Conservation (phyloP, 2,888 invertebrate genomes). For the Arrhopalites spinosus region DNA sequence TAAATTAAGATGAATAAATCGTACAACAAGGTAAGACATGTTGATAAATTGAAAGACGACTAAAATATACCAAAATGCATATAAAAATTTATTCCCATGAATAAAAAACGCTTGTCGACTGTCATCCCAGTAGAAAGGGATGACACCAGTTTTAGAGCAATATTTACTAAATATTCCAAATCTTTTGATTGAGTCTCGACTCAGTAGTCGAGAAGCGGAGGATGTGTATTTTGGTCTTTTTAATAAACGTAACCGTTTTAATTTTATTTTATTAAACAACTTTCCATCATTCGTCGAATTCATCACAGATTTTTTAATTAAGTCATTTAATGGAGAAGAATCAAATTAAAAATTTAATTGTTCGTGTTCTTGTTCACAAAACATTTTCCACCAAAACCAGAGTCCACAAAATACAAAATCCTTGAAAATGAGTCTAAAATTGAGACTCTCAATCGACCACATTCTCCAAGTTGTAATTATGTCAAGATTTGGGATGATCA, state of each 20-base stretch:
- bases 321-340: too few relatives aligned
- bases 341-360: too few relatives aligned
- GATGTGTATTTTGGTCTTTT: not conserved
- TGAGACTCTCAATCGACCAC: too few relatives aligned
- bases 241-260: not conserved
- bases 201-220: not conserved
- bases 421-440: too few relatives aligned
- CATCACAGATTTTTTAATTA: too few relatives aligned
- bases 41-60: not conserved
- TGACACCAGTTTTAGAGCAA: not conserved
- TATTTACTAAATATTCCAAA: conserved; percentile 19
- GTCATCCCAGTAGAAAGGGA: conserved; percentile 21
- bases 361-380: too few relatives aligned
- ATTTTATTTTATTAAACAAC: not conserved
- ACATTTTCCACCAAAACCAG: too few relatives aligned
- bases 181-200: not conserved
- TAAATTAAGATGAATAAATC: not conserved
- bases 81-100: not conserved
- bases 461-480: too few relatives aligned
- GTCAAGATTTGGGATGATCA: too few relatives aligned
- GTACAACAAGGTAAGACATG: not conserved
- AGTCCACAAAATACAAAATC: too few relatives aligned
- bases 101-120: not conserved
- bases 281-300: not conserved
- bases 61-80: not conserved